phyloP scores from a whole-genome alignment of 2,888 invertebrate genomes.

The Apamea anceps region DNA sequence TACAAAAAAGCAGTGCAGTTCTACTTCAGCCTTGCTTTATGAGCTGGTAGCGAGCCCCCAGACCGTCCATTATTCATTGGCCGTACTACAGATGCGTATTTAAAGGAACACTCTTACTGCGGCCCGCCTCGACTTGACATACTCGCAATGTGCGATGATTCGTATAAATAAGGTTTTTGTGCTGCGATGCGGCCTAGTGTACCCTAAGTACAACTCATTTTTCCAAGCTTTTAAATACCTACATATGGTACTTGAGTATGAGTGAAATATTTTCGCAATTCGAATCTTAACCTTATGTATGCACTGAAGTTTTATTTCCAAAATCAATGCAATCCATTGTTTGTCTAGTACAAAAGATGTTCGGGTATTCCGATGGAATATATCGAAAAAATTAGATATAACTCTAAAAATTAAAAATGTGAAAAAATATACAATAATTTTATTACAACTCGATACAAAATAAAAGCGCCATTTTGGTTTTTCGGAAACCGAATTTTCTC shows the following conservation, averaged over 20 bases:
- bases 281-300: slow-evolving; percentile 36
- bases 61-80: too few relatives aligned
- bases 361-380: slow-evolving; percentile 18
- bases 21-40: too few relatives aligned
- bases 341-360: slow-evolving; percentile 48
- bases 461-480: slow-evolving; percentile 31
- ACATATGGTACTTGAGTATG: slow-evolving; percentile 36
- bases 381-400: background rate
- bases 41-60: too few relatives aligned
- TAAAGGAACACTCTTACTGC: background rate
- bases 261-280: slow-evolving; percentile 35
- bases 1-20: too few relatives aligned
- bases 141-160: slow-evolving; percentile 18
- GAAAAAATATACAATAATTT: background rate
- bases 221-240: slow-evolving; percentile 41
- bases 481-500: background rate
- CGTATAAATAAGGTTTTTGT: slow-evolving; percentile 23
- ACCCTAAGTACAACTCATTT: slow-evolving; percentile 31
- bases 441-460: slow-evolving; percentile 34
- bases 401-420: slow-evolving; percentile 4
- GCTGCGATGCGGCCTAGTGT: slow-evolving; percentile 29
- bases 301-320: slow-evolving; percentile 17
- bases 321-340: slow-evolving; percentile 46
- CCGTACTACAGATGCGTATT: background rate
- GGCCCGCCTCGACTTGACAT: slow-evolving; percentile 1